Evolutionary conservation across 2,797 vertebrate genomes (phyloP).

Genomic region (Lagocephalus sceleratus): DNA sequence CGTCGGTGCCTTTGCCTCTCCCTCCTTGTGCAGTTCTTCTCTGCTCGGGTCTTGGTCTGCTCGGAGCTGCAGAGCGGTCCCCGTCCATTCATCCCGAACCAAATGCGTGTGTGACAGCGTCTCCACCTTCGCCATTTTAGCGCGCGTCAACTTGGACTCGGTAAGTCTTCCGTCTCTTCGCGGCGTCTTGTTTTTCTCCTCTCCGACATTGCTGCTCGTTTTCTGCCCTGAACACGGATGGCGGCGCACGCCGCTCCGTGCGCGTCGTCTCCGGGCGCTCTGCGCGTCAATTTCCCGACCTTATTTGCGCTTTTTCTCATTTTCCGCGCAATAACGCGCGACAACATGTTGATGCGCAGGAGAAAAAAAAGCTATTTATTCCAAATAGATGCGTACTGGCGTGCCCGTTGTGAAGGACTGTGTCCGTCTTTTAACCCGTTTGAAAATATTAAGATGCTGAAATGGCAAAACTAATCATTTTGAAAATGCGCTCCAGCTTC

Average conservation of each 20-base stretch:
- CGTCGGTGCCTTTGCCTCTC: constrained; percentile 40
- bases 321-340: neutral
- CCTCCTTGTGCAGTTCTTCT: constrained; percentile 81
- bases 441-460: neutral
- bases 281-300: constrained; percentile 12
- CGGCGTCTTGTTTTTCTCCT: constrained; percentile 1
- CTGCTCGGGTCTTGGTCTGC: constrained; percentile 95
- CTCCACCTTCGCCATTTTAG: constrained; percentile 99
- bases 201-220: neutral
- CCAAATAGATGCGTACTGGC: neutral
- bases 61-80: constrained; percentile 94
- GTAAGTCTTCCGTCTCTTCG: constrained; percentile 79
- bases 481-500: neutral
- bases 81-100: constrained; percentile 92
- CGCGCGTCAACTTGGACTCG: constrained; percentile 91
- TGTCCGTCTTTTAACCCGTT: constrained; percentile 8
- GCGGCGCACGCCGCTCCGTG: no score
- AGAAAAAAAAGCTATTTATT: neutral
- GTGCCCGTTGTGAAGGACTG: neutral
- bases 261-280: constrained; percentile 18
- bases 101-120: constrained; percentile 97
- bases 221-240: no score
- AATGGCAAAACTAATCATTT: neutral
- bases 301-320: neutral
- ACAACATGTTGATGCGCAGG: constrained; percentile 40